A percentile compares a stretch with the other conserved stretches of the same genome.
These are phyloP conservation scores for Amazona vittata DNA, from an alignment of 2,113 vertebrate species.

Conservation along the genomic window DNA sequence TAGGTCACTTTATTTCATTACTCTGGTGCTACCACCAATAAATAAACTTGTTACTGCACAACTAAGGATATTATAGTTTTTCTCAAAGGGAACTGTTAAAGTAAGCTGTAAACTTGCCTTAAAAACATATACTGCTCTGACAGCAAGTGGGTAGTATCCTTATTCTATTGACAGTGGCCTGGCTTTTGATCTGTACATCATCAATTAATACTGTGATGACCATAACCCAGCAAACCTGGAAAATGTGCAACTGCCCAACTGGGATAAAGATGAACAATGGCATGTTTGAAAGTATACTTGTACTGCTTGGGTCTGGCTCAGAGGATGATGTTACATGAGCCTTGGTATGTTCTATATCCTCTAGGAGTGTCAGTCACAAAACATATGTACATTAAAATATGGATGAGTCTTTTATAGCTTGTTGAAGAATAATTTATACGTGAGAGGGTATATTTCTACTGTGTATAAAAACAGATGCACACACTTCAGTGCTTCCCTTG, in stretches of 20 bases:
- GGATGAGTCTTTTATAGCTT: neutral
- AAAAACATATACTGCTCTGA: neutral
- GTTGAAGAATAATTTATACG: neutral
- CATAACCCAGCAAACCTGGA: neutral
- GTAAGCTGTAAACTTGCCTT: neutral
- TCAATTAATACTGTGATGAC: neutral
- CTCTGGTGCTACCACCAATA: neutral
- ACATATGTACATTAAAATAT: neutral
- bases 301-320: neutral
- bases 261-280: neutral
- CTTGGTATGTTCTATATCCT: neutral
- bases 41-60: neutral
- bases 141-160: neutral
- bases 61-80: neutral
- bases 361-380: neutral
- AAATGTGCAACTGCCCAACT: neutral
- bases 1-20: neutral
- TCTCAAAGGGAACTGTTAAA: neutral
- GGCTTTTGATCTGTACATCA: neutral
- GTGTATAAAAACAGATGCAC: rapidly evolving
- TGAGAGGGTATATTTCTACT: neutral
- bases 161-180: neutral
- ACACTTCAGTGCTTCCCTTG: neutral
- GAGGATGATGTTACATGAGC: neutral
- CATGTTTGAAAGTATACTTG: rapidly evolving